Percentiles rank a stretch among this genome's conserved stretches.
Evolutionary conservation across 2,797 vertebrate genomes (phyloP).

Genomic region (Sebastes hubbsi): DNA sequence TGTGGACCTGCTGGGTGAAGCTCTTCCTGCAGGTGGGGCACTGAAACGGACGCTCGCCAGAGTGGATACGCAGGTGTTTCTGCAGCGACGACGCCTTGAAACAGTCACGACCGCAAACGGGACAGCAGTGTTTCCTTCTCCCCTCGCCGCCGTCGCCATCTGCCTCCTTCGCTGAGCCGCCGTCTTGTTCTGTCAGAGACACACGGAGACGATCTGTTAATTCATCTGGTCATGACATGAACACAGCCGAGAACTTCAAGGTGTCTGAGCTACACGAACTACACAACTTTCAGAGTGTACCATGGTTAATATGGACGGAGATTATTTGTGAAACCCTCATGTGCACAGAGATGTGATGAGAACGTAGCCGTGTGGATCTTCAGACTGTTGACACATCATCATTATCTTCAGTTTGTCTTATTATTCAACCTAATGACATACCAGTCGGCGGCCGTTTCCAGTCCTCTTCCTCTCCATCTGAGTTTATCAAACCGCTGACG

Average conservation of each 20-base stretch:
- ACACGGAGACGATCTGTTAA: background rate
- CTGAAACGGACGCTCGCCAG: conserved; percentile 64
- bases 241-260: too few relatives aligned
- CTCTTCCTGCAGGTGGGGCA: conserved; percentile 67
- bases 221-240: too few relatives aligned
- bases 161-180: background rate
- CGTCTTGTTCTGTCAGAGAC: conserved; percentile 19
- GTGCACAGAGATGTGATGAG: too few relatives aligned
- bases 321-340: too few relatives aligned
- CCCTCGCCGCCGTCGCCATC: background rate
- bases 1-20: conserved; percentile 68
- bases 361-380: background rate
- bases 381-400: background rate
- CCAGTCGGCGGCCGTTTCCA: conserved; percentile 20
- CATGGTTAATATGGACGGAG: too few relatives aligned
- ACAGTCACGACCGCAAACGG: conserved; percentile 61
- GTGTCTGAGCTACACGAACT: too few relatives aligned
- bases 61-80: conserved; percentile 71
- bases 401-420: background rate
- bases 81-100: conserved; percentile 68
- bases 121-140: conserved; percentile 41
- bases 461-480: conserved; percentile 69
- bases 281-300: too few relatives aligned
- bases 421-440: background rate
- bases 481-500: conserved; percentile 64